Evolutionary conservation across 2,888 invertebrate species (phyloP).

Genomic region (Xestoiulus laeticollis): DNA sequence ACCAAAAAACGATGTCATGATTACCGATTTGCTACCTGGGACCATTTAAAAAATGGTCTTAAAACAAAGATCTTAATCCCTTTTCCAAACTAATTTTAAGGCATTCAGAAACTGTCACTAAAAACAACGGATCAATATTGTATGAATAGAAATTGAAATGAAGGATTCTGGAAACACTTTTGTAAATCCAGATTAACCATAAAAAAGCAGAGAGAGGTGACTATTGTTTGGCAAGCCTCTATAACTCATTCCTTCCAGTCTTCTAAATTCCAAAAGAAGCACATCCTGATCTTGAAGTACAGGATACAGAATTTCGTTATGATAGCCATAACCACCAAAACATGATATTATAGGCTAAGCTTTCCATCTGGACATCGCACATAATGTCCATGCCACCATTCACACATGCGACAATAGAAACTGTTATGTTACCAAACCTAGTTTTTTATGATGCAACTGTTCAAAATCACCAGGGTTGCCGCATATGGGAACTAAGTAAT

Average conservation of each 20-base stretch:
- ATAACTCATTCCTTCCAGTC: background rate
- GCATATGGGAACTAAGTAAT: background rate
- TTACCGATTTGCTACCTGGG: too few species aligned
- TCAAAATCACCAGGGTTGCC: background rate
- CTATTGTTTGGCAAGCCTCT: background rate
- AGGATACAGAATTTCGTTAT: background rate
- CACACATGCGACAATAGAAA: background rate
- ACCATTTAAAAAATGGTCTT: too few species aligned
- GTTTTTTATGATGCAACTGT: conserved; percentile 23
- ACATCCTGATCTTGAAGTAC: background rate
- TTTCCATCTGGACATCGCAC: background rate
- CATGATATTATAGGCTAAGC: background rate
- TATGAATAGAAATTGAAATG: too few species aligned
- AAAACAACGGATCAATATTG: too few species aligned
- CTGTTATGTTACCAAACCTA: background rate
- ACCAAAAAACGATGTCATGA: too few species aligned
- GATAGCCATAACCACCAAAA: background rate
- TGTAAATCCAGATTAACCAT: too few species aligned
- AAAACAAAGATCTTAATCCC: too few species aligned
- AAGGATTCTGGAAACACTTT: too few species aligned
- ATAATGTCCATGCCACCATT: background rate
- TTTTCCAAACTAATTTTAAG: too few species aligned
- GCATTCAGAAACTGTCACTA: too few species aligned
- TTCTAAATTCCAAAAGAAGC: background rate
- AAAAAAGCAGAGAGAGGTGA: background rate